Evolutionary conservation across 2,113 vertebrate genomes (phyloP).

Genomic region (Macroglossus sobrinus): DNA sequence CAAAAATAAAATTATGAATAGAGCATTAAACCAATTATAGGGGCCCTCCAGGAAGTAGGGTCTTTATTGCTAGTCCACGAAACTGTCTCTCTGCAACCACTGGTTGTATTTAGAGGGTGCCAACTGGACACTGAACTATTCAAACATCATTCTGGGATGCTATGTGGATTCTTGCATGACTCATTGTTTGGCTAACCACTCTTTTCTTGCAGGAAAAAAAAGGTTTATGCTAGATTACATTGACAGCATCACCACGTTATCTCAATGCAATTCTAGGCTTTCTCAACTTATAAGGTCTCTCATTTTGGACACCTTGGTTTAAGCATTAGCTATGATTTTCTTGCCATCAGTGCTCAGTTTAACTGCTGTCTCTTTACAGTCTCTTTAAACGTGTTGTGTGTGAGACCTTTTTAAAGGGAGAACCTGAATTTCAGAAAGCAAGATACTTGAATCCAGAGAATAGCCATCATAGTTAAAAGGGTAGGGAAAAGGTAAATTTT

Average conservation of each 20-base stretch:
- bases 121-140: no score
- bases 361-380: not conserved
- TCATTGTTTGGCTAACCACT: not conserved
- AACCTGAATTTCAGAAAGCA: not conserved
- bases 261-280: not conserved
- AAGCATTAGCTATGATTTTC: not conserved
- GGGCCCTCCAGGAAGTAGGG: rapidly evolving
- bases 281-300: not conserved
- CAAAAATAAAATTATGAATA: not conserved
- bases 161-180: not conserved
- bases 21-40: not conserved
- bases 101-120: not conserved
- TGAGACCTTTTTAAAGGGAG: not conserved
- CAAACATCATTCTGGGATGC: not conserved
- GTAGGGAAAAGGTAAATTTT: not conserved
- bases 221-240: rapidly evolving
- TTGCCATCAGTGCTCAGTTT: not conserved
- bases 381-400: not conserved
- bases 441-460: not conserved
- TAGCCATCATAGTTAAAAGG: not conserved
- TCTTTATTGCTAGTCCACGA: rapidly evolving
- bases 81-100: not conserved
- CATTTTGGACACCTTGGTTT: not conserved
- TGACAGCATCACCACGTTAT: no score
- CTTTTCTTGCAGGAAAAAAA: not conserved